Base-by-base conservation (phyloP, 2,888 invertebrate species). In the Chaitophorus viminalis region DNA sequence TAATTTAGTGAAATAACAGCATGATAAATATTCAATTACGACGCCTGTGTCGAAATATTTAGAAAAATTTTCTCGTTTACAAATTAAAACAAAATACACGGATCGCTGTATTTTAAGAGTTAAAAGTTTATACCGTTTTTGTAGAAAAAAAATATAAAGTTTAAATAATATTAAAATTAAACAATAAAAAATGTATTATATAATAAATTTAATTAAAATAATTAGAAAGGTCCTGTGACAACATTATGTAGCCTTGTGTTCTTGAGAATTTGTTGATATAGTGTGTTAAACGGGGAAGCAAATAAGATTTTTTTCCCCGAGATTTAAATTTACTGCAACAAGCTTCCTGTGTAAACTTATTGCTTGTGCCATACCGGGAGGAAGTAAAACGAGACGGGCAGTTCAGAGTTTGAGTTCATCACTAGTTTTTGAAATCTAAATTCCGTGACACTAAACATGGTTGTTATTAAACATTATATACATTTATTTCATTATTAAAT, bases 161-260 rank as follows among this genome's bases (percentile, higher is more conserved):
- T 70, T 14, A 39, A 68, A 31, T 25, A 31, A 31, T 25, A 31
- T 46, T 46, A 81, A 81, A 46, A 46, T 31, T 52, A 8, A 82
- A 39, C 25, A 52, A 82, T 6, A 82, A 82, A 1, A 72, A 72
- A 54, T 52, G 25, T 25, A 52, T 36, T 70, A 29, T 29, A 31
- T 68, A 70, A 70, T 70, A 39, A 29, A n/a, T 54, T 82, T 74
- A 82, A 82, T 82, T 74, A 74, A 82, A 74, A 36, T 74, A 74
- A 36, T 82, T 82, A n/a, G 8, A 33, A 11, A 52, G 8, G 0
- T 8, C n/a, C 8, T 29, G n/a, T 65, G 9, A n/a, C 11, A 4
- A 70, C 4, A 6, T 60, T 52, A 52, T 9, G 1, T 52, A 52
- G 52, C 17, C 52, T 52, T 52, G 52, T 9, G 11, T 60, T 60